These are phyloP conservation scores for Osmerus mordax DNA, from an alignment of 2,113 vertebrate genomes.

Conservation along the genomic window DNA sequence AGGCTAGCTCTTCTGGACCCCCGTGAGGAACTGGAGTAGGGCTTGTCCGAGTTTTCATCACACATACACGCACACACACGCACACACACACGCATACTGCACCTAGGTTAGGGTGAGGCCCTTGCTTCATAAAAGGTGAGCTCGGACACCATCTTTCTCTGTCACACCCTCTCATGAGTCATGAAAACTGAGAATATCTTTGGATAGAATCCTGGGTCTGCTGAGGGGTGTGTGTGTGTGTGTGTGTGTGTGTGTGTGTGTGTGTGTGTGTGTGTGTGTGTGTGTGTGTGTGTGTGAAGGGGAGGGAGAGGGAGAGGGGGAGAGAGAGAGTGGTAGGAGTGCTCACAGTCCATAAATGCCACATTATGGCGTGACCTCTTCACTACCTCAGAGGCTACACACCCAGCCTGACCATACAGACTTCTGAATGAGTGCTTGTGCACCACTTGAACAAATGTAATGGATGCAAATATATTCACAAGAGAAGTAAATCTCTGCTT, in stretches of 20 bases:
- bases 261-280: too few species aligned
- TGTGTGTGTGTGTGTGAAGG: too few species aligned
- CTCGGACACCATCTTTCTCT: too few species aligned
- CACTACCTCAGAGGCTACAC: not conserved
- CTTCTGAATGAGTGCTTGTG: not conserved
- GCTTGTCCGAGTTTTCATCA: slow-evolving; percentile 2
- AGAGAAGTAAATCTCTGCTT: not conserved
- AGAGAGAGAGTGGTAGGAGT: not conserved
- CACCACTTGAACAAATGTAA: not conserved
- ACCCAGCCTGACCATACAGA: not conserved
- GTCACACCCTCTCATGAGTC: too few species aligned
- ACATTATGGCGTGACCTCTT: slow-evolving; percentile 17
- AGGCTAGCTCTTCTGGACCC: not conserved
- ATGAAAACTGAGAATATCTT: too few species aligned
- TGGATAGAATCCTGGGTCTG: too few species aligned
- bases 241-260: not conserved
- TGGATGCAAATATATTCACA: slow-evolving; percentile 12
- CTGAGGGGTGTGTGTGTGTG: not conserved
- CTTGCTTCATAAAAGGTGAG: too few species aligned
- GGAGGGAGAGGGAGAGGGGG: not conserved
- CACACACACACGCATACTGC: too few species aligned
- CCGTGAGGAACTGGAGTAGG: slow-evolving; percentile 1
- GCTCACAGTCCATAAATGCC: slow-evolving; percentile 15
- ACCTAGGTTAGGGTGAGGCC: too few species aligned
- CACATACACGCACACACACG: too few species aligned